Evolutionary conservation across 2,113 vertebrate species (phyloP).

Genomic region (Anas platyrhynchos): DNA sequence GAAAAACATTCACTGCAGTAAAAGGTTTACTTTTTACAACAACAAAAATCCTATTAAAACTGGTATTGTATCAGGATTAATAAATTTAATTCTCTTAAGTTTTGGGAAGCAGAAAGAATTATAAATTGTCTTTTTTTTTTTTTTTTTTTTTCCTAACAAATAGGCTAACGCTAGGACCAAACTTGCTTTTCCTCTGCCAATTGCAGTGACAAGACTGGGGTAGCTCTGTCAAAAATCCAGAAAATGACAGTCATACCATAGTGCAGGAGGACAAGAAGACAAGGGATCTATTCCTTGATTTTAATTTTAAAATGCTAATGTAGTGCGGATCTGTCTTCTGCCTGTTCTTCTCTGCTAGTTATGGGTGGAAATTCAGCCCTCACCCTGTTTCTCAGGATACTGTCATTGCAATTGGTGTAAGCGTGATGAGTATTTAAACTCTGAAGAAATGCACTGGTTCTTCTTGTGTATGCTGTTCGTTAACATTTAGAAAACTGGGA

Average conservation of each 20-base stretch:
- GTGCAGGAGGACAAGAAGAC: background rate
- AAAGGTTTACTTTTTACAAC: background rate
- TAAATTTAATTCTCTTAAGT: background rate
- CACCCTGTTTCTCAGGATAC: background rate
- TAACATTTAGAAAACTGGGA: constrained; percentile 15
- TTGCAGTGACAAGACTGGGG: background rate
- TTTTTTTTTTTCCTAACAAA: background rate
- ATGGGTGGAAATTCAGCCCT: background rate
- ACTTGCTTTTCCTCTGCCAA: background rate
- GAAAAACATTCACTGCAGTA: background rate
- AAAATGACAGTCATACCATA: background rate
- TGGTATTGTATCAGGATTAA: background rate
- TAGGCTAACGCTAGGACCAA: background rate
- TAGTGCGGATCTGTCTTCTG: background rate
- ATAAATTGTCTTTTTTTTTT: background rate
- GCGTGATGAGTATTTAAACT: background rate
- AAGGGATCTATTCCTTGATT: background rate
- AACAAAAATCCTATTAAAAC: background rate
- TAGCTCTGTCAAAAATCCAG: background rate
- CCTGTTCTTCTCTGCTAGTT: background rate
- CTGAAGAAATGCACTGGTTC: background rate
- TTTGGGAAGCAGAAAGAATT: background rate
- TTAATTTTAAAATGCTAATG: background rate
- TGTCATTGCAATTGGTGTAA: background rate
- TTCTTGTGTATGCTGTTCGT: background rate